Conservation (phyloP, 2,888 invertebrate species). For the Willowsia nigromaculata region DNA sequence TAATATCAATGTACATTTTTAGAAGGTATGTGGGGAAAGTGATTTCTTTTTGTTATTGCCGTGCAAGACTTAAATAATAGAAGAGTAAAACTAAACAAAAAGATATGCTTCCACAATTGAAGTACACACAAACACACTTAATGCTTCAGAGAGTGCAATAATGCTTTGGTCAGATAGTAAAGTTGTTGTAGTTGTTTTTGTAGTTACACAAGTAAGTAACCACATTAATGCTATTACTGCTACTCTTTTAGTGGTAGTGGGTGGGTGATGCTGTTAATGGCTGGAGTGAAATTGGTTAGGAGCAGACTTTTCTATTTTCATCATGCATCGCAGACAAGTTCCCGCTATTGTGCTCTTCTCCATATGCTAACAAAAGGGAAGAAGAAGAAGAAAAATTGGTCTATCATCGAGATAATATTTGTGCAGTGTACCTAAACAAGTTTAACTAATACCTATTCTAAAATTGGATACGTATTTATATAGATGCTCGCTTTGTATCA, state of each 20-base stretch:
- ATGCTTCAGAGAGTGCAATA: neutral
- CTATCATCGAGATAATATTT: neutral
- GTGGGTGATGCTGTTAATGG: conserved; percentile 45
- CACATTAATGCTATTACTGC: conserved; percentile 37
- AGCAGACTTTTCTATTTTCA: conserved; percentile 62
- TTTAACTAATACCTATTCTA: no score
- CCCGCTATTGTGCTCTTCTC: neutral
- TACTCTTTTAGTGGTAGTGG: conserved; percentile 42
- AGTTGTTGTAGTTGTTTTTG: conserved; percentile 20
- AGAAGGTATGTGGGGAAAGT: neutral
- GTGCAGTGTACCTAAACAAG: neutral
- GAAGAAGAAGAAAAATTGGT: neutral
- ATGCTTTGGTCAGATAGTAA: conserved; percentile 10
- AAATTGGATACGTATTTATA: neutral
- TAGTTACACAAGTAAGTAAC: conserved; percentile 27
- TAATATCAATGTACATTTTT: neutral
- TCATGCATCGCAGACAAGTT: neutral
- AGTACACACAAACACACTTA: neutral
- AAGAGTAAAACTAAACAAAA: conserved; percentile 8
- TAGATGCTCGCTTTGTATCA: neutral
- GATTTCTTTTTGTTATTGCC: neutral
- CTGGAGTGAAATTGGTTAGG: conserved; percentile 23
- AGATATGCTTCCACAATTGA: no score
- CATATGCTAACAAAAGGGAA: neutral
- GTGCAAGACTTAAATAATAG: conserved; percentile 39